Evolutionary conservation across 1,140 invertebrate species (phyloP).

Genomic region (Drosophila cardini): DNA sequence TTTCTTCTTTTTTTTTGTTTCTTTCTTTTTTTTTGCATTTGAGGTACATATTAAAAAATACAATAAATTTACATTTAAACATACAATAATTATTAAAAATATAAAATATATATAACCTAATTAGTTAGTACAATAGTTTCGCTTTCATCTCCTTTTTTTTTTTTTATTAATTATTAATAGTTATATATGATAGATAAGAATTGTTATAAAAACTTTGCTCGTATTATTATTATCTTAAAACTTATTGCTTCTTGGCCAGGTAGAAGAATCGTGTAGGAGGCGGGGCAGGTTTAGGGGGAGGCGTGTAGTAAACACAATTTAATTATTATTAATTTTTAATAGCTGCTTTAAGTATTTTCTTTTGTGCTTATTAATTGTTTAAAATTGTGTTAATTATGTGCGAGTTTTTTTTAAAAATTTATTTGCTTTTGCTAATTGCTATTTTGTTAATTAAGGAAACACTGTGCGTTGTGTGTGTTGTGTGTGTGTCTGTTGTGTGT

Average conservation of each 20-base stretch:
- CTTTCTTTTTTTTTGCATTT: slow-evolving; percentile 46
- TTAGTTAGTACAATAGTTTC: slow-evolving; percentile 73
- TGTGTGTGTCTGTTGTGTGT: slow-evolving; percentile 35
- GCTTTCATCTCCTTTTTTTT: slow-evolving; percentile 33
- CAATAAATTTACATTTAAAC: slow-evolving; percentile 83
- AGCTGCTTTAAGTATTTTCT: slow-evolving; percentile 16
- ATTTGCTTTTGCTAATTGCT: slow-evolving; percentile 57
- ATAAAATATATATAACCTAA: slow-evolving; percentile 66
- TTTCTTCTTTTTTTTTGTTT: slow-evolving; percentile 6
- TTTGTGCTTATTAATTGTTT: slow-evolving; percentile 33
- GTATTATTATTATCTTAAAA: slow-evolving; percentile 30
- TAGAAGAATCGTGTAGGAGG: slow-evolving; percentile 14
- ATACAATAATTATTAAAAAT: slow-evolving; percentile 74
- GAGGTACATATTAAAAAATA: slow-evolving; percentile 81
- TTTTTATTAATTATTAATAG: slow-evolving; percentile 13
- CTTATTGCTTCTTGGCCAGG: slow-evolving; percentile 37
- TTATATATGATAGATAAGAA: slow-evolving; percentile 33
- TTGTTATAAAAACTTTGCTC: slow-evolving; percentile 27
- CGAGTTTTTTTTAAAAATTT: slow-evolving; percentile 22
- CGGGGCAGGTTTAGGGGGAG: not conserved
- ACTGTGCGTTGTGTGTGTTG: slow-evolving; percentile 37
- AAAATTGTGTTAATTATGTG: slow-evolving; percentile 23
- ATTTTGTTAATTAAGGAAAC: slow-evolving; percentile 75
- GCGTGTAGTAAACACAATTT: not conserved
- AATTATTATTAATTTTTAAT: slow-evolving; percentile 16